Evolutionary conservation across 2,113 vertebrate genomes (phyloP), one percentile per base, ranked within the genome.

Genomic region (Oryzias curvinotus): DNA sequence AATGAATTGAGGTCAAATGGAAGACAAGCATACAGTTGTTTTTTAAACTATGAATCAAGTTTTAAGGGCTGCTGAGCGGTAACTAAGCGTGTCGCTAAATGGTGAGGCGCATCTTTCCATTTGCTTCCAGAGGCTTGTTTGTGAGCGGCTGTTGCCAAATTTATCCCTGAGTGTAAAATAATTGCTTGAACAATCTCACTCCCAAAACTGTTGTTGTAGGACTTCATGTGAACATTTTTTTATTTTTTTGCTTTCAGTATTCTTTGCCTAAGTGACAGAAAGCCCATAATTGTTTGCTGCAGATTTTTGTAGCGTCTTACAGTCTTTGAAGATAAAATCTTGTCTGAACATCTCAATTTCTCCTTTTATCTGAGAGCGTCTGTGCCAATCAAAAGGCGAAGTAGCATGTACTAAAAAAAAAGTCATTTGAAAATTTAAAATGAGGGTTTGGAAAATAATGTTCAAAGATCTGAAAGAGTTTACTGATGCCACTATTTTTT

Each of bases 51-150:
- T 53, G 23, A 55, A 57, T 48, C 80, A 81, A 83, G 68, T 79
- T 70, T 68, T 43, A 64, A 42, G 23, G 51, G 60, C 84, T 71
- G 75, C 76, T 62, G 25, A 81, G 75, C 73, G 85, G 85, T 80
- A 63, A 70, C 75, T 68, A 65, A 88, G 72, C n/a, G 71, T 83
- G 70, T 72, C 75, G 71, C 85, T 86, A 86, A 89, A 85, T 67
- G 42, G 47, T 65, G 70, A 77, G 80, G 66, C 58, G 43, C 45
- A 0, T 48, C 26, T 66, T 64, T 12, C 13, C 62, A 41, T 61
- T 62, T 18, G 15, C 52, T 75, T 75, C 79, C 70, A 66, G 59
- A 52, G 62, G 83, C 81, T 75, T 65, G 60, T 60, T 52, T 74
- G 51, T 66, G 47, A 65, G 28, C 48, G 43, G 8, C 62, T 71